Conservation (phyloP, 2,797 vertebrate species). For the Chelonia mydas region DNA sequence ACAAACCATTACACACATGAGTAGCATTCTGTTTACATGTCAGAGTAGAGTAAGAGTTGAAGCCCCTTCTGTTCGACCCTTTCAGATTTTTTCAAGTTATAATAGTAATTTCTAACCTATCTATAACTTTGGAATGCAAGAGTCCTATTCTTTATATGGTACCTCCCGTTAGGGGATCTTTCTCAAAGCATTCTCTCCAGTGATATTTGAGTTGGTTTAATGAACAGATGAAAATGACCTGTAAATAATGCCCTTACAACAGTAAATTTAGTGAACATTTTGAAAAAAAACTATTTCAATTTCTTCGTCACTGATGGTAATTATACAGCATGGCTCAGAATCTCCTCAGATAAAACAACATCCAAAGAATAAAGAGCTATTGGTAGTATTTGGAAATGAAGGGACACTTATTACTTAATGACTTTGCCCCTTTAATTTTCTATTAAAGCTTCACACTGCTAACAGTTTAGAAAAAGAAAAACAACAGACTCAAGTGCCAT, state of each 20-base stretch:
- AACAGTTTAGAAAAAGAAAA: too few relatives aligned
- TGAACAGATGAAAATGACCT: not conserved
- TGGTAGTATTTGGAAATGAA: not conserved
- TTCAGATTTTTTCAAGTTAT: not conserved
- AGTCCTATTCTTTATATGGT: not conserved
- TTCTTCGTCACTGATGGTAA: not conserved
- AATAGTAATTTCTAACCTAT: not conserved
- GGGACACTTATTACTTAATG: not conserved
- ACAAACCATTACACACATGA: not conserved
- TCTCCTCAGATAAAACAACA: not conserved
- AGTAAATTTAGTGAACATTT: rapidly evolving
- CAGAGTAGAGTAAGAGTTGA: not conserved
- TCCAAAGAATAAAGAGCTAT: not conserved
- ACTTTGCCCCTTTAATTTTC: not conserved
- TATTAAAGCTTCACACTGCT: not conserved
- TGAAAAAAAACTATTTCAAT: not conserved
- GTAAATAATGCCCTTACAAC: not conserved
- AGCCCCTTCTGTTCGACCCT: not conserved
- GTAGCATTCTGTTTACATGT: not conserved
- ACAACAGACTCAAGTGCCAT: rapidly evolving
- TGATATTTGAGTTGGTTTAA: not conserved
- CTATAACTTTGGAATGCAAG: not conserved
- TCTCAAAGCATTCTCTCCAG: not conserved
- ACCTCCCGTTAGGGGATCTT: not conserved
- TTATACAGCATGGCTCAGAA: rapidly evolving